Evolutionary conservation across 2,888 invertebrate genomes (phyloP).

Genomic region (Polyploca ridens): DNA sequence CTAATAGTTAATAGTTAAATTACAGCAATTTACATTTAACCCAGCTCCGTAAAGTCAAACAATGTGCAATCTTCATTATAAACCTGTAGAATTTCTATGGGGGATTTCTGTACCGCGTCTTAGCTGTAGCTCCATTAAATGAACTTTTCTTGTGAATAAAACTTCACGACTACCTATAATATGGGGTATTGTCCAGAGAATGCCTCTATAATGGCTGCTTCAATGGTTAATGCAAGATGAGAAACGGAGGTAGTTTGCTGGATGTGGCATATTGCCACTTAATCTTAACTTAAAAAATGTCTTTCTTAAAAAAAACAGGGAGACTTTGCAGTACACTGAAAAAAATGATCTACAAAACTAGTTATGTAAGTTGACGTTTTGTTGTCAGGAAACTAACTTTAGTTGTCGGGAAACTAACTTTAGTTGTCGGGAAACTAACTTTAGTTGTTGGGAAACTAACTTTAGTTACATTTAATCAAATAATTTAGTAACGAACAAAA

Average conservation of each 20-base stretch:
- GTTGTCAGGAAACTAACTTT: no score
- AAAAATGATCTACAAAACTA: no score
- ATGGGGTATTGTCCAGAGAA: constrained; percentile 60
- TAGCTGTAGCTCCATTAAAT: neutral
- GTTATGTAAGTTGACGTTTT: no score
- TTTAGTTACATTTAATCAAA: no score
- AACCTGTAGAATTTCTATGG: neutral
- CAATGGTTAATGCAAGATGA: constrained; percentile 63
- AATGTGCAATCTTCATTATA: constrained; percentile 2
- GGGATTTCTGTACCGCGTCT: neutral
- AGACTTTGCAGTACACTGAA: no score
- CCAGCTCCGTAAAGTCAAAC: neutral
- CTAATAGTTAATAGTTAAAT: neutral
- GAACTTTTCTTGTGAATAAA: constrained; percentile 9
- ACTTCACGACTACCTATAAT: constrained; percentile 25
- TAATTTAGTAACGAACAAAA: no score
- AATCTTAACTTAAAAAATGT: neutral
- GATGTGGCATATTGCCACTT: constrained; percentile 27
- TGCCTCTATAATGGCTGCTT: constrained; percentile 59
- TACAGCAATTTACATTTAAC: neutral
- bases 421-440: no score
- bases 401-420: no score
- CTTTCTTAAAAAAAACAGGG: neutral
- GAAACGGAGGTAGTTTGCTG: constrained; percentile 26
- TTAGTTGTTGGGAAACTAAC: no score